A percentile compares a stretch with the other conserved stretches of the same genome.
Evolutionary conservation across 2,113 vertebrate genomes (phyloP).

Genomic region (Brachionichthys hirsutus): DNA sequence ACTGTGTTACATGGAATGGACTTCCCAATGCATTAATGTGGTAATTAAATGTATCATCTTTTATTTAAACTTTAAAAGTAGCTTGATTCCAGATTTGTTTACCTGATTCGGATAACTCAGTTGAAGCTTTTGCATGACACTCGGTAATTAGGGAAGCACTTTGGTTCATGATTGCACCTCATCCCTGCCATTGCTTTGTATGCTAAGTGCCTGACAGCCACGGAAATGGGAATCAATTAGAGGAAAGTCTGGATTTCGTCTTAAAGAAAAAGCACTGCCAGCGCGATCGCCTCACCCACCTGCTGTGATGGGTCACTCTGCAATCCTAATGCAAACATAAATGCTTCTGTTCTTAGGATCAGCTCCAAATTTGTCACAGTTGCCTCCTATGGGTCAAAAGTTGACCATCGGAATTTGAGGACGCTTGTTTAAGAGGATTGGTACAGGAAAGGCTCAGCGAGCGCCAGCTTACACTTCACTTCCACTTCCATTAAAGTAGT

Average conservation of each 20-base stretch:
- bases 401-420: constrained; percentile 33
- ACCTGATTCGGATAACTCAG: constrained; percentile 2
- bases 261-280: constrained; percentile 60
- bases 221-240: constrained; percentile 62
- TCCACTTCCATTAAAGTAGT: constrained; percentile 46
- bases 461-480: constrained; percentile 28
- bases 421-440: constrained; percentile 63
- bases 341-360: constrained; percentile 25
- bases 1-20: constrained; percentile 19
- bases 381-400: constrained; percentile 36
- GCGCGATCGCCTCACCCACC: constrained; percentile 48
- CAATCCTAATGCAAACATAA: constrained; percentile 27
- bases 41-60: constrained; percentile 7
- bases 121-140: background rate
- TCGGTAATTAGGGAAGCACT: background rate
- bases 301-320: constrained; percentile 30
- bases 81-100: background rate
- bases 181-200: constrained; percentile 64
- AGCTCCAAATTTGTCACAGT: constrained; percentile 24
- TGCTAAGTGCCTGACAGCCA: constrained; percentile 68
- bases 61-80: background rate
- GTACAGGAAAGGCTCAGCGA: constrained; percentile 19
- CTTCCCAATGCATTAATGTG: constrained; percentile 9
- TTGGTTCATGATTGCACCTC: constrained; percentile 19
- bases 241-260: constrained; percentile 58